Percentiles rank a stretch among this genome's conserved stretches.
These are phyloP conservation scores for Proteles cristata DNA, from an alignment of 2,113 vertebrate genomes.

Conservation along the genomic window DNA sequence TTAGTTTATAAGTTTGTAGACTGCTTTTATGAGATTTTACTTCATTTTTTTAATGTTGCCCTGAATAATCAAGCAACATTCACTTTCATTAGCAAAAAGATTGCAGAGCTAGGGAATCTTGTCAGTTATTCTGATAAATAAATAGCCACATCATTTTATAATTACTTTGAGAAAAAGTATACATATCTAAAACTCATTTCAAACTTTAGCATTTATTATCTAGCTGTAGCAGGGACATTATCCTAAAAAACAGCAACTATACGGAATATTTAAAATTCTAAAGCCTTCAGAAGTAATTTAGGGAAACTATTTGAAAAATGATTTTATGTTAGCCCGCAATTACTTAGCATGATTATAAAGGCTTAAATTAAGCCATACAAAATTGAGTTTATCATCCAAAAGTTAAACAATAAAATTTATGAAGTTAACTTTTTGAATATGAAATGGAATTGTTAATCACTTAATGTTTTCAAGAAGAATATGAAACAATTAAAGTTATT, in stretches of 20 bases:
- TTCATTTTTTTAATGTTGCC: background rate
- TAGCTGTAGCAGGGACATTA: background rate
- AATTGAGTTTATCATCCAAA: slow-evolving; percentile 71
- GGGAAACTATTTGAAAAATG: slow-evolving; percentile 72
- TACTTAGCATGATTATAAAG: slow-evolving; percentile 74
- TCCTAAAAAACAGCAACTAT: slow-evolving; percentile 18
- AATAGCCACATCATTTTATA: background rate
- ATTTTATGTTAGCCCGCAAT: slow-evolving; percentile 67
- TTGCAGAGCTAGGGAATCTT: background rate
- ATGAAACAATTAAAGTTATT: background rate
- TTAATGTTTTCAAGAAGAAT: slow-evolving; percentile 25
- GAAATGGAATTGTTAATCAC: background rate
- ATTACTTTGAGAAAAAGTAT: slow-evolving; percentile 3
- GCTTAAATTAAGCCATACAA: slow-evolving; percentile 66
- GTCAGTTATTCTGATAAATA: background rate
- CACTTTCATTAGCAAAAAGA: background rate
- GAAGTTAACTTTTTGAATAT: background rate
- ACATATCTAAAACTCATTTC: background rate
- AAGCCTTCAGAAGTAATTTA: slow-evolving; percentile 65
- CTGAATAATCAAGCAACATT: slow-evolving; percentile 6
- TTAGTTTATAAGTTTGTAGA: background rate
- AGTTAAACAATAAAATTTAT: slow-evolving; percentile 5
- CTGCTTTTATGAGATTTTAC: background rate
- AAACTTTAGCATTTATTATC: background rate
- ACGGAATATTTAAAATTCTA: slow-evolving; percentile 69